A percentile compares a stretch with the other conserved stretches of the same genome.
phyloP scores from a whole-genome alignment of 1,140 invertebrate species.

The Acromyrmex charruanus region DNA sequence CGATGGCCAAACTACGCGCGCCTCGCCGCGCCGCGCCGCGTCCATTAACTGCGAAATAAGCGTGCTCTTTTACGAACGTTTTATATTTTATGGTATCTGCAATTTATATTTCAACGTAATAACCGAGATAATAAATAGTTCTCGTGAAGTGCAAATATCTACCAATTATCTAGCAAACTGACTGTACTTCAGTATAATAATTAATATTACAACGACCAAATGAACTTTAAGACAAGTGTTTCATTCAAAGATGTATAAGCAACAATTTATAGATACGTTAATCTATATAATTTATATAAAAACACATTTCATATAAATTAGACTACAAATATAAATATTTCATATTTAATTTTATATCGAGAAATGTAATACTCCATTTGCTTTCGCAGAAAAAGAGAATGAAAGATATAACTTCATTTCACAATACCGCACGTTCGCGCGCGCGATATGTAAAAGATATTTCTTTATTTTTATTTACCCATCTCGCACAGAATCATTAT shows the following conservation, averaged over 20 bases:
- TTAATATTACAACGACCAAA: not conserved
- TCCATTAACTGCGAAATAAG: conserved; percentile 30
- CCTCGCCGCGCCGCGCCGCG: no score
- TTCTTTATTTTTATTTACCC: not conserved
- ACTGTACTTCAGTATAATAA: not conserved
- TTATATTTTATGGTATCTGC: conserved; percentile 26
- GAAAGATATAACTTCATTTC: not conserved
- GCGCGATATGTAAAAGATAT: not conserved
- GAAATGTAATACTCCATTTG: not conserved
- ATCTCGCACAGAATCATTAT: not conserved
- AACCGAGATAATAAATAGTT: conserved; percentile 6
- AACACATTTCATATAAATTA: no score
- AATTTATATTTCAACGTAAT: conserved; percentile 38
- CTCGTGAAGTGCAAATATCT: not conserved
- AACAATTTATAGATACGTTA: not conserved
- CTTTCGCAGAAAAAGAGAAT: not conserved
- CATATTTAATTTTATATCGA: not conserved
- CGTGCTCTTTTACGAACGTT: conserved; percentile 15
- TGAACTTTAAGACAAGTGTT: conserved; percentile 1
- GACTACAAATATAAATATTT: no score
- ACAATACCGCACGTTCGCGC: not conserved
- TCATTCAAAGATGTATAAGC: not conserved
- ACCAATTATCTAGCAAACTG: not conserved
- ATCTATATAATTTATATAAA: not conserved
- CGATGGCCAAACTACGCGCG: conserved; percentile 16